Conservation (phyloP, 2,797 vertebrate species). For the Lophius americanus region DNA sequence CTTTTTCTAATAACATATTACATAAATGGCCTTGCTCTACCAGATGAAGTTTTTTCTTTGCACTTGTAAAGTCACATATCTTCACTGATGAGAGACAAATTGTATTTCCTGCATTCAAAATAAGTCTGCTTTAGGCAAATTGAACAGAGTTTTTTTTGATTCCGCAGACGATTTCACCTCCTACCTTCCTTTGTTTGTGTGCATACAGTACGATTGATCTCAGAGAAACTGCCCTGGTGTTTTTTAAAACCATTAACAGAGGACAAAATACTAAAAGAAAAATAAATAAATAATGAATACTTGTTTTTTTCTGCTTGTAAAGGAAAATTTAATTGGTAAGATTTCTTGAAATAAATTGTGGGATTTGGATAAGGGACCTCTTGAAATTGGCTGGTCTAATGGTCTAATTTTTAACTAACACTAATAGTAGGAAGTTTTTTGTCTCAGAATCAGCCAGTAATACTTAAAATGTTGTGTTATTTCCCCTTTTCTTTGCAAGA, state of each 20-base stretch:
- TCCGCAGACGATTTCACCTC: not conserved
- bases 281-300: too few relatives aligned
- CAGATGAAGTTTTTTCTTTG: slow-evolving; percentile 1
- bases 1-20: not conserved
- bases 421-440: too few relatives aligned
- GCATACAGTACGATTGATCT: not conserved
- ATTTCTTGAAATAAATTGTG: not conserved
- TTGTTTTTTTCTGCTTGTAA: not conserved
- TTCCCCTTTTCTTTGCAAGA: too few relatives aligned
- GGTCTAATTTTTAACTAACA: too few relatives aligned
- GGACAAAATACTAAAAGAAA: too few relatives aligned
- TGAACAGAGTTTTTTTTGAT: slow-evolving; percentile 22
- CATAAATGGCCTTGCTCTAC: not conserved
- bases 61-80: slow-evolving; percentile 13
- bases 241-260: slow-evolving; percentile 5
- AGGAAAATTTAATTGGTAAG: not conserved
- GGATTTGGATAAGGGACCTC: too few relatives aligned
- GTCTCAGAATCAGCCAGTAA: too few relatives aligned
- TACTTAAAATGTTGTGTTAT: too few relatives aligned
- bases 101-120: slow-evolving; percentile 16
- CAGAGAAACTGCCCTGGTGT: not conserved
- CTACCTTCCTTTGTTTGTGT: slow-evolving; percentile 10
- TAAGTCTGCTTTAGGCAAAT: slow-evolving; percentile 10
- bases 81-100: slow-evolving; percentile 9
- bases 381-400: too few relatives aligned